phyloP scores from a whole-genome alignment of 2,888 invertebrate species.

The Blastobasis adustella region DNA sequence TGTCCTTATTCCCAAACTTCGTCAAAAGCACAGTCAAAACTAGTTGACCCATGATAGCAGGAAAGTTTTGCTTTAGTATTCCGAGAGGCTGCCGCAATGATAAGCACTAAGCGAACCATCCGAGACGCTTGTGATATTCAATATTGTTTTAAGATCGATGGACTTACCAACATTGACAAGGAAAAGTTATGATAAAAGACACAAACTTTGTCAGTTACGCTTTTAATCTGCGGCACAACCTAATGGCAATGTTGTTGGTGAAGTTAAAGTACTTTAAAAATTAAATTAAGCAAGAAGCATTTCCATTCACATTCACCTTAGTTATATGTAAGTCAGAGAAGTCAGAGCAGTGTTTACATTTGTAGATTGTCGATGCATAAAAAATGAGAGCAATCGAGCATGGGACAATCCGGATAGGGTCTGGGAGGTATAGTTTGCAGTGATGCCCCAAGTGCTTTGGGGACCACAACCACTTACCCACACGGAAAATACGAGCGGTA shows the following conservation, averaged over 20 bases:
- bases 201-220: neutral
- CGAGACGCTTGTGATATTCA: neutral
- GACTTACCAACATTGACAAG: neutral
- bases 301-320: neutral
- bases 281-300: no score
- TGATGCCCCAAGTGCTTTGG: neutral
- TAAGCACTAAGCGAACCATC: neutral
- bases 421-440: neutral
- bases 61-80: conserved; percentile 2
- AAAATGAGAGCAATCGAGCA: no score
- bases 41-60: no score
- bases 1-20: no score
- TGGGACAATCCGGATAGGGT: neutral
- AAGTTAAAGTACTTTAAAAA: neutral
- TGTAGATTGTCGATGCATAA: no score
- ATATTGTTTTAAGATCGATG: conserved; percentile 1
- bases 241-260: neutral
- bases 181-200: neutral
- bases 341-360: no score
- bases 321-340: no score
- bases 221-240: neutral
- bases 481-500: neutral
- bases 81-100: no score
- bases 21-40: no score
- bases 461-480: neutral